A percentile compares a stretch with the other conserved stretches of the same genome.
Evolutionary conservation across 2,888 invertebrate species (phyloP).

Genomic region (Trileptium ribeirensis): DNA sequence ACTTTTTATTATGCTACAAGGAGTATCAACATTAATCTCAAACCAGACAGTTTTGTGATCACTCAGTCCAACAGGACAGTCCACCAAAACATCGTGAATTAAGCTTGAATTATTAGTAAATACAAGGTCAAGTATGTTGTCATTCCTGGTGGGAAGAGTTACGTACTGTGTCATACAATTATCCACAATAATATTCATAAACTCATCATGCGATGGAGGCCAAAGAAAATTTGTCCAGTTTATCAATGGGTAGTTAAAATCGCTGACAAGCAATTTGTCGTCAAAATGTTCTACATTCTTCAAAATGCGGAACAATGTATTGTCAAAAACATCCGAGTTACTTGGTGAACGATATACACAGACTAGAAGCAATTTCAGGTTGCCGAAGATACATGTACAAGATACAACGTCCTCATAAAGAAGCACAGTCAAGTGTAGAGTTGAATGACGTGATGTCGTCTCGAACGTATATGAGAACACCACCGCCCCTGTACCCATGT

Average conservation of each 20-base stretch:
- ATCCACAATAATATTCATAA: background rate
- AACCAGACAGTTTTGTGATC: background rate
- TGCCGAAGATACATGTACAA: background rate
- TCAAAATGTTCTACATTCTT: too few relatives aligned
- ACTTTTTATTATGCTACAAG: too few relatives aligned
- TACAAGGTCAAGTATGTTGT: background rate
- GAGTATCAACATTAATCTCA: too few relatives aligned
- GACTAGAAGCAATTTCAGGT: background rate
- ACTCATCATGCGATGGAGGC: background rate
- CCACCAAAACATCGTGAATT: background rate
- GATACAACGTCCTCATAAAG: background rate
- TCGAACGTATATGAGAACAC: background rate
- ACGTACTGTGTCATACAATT: background rate
- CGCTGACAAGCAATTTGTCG: background rate
- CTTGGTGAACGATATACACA: background rate
- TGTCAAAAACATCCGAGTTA: background rate
- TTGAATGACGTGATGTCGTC: background rate
- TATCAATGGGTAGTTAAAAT: background rate
- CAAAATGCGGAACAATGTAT: too few relatives aligned
- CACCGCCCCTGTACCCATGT: background rate
- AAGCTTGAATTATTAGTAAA: background rate
- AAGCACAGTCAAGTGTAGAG: background rate
- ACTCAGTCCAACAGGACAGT: background rate
- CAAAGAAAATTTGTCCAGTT: background rate
- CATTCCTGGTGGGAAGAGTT: background rate